Evolutionary conservation across 2,888 invertebrate genomes (phyloP).

Genomic region (Tineola bisselliella): DNA sequence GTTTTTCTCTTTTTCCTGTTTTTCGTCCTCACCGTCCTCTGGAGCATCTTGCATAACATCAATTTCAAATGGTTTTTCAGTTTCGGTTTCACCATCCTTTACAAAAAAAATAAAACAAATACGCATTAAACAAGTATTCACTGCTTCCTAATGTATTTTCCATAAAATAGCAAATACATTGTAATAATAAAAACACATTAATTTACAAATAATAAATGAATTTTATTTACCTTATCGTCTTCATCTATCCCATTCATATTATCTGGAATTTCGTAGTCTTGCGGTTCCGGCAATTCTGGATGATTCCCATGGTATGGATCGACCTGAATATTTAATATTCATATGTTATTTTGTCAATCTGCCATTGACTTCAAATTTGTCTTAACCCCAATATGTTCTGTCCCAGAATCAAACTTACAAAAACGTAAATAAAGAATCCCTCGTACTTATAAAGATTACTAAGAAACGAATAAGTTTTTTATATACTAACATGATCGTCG

Average conservation of each 20-base stretch:
- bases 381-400: too few species aligned
- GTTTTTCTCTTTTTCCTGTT: slow-evolving; percentile 41
- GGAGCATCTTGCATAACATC: slow-evolving; percentile 77
- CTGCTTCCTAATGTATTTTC: too few species aligned
- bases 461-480: too few species aligned
- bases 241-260: slow-evolving; percentile 81
- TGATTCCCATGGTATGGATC: slow-evolving; percentile 86
- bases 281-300: slow-evolving; percentile 81
- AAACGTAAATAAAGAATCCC: too few species aligned
- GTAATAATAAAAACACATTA: too few species aligned
- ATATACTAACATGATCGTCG: slow-evolving; percentile 74
- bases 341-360: too few species aligned
- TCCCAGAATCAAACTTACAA: too few species aligned
- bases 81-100: slow-evolving; percentile 67
- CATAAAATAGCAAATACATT: too few species aligned
- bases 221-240: slow-evolving; percentile 62
- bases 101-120: neutral
- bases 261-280: slow-evolving; percentile 88
- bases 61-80: slow-evolving; percentile 87
- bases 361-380: too few species aligned
- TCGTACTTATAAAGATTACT: too few species aligned
- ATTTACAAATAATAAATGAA: too few species aligned
- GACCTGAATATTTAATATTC: slow-evolving; percentile 36
- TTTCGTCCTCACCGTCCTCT: slow-evolving; percentile 39
- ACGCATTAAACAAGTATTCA: too few species aligned